phyloP scores from a whole-genome alignment of 1,140 invertebrate species.

The Thereuonema tuberculata region DNA sequence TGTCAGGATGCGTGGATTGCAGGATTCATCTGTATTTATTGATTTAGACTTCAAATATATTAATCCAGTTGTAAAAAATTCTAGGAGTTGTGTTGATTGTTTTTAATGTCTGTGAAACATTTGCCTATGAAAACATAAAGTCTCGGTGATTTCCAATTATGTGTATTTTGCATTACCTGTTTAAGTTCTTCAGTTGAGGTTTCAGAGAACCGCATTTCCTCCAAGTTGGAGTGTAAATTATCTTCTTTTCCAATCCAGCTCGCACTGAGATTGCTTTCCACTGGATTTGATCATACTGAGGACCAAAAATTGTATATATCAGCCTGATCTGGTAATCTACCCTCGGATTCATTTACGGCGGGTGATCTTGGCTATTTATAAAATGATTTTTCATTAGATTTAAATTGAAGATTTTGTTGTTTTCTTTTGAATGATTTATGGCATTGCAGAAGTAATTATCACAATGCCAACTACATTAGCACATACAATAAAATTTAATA shows the following conservation, averaged over 20 bases:
- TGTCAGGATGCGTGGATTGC: too few relatives aligned
- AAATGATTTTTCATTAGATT: background rate
- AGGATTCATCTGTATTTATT: too few relatives aligned
- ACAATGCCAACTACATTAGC: too few relatives aligned
- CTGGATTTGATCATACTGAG: background rate
- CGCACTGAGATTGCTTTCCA: background rate
- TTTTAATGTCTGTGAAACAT: background rate
- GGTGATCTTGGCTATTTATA: background rate
- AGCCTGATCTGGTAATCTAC: background rate
- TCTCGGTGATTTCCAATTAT: background rate
- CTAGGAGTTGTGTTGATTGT: background rate
- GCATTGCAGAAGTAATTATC: too few relatives aligned
- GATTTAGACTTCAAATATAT: background rate
- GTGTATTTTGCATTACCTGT: background rate
- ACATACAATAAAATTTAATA: too few relatives aligned
- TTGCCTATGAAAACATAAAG: background rate
- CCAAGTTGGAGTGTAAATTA: background rate
- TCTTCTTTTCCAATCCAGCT: background rate
- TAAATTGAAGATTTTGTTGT: background rate
- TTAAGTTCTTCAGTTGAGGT: background rate
- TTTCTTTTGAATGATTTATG: background rate
- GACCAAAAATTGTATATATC: background rate
- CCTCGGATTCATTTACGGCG: background rate
- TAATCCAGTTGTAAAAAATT: background rate
- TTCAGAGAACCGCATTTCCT: background rate